Base-by-base conservation (phyloP, 2,113 vertebrate species). In the Xenotilapia flavipinnis region DNA sequence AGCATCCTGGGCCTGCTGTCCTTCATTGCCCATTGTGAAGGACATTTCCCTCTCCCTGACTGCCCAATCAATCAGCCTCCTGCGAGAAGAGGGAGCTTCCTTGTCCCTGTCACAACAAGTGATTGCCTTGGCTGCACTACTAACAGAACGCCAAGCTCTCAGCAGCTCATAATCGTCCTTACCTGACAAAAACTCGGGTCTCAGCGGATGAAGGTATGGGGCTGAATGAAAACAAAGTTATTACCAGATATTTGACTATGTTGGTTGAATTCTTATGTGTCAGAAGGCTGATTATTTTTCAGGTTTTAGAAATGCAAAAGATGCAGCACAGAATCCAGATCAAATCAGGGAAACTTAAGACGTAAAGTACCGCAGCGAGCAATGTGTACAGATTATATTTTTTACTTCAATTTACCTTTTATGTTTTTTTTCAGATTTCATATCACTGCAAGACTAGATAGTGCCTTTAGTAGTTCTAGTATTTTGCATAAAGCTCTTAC, bases 41-140 rank as follows among this genome's bases (percentile, higher is more conserved):
- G 95, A 93, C 95, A 82, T 88, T 91, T 89, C 82, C 87, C 68
- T 91, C 81, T 87, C 92, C 84, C 85, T 93, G 93, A 95, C 94
- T 93, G 90, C 81, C 90, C 93, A 94, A 95, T 96, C 96, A 96
- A 96, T 96, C 95, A 95, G 92, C 90, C 87, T 90, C 92, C 90
- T 92, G 91, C 83, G 85, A 88, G 89, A 89, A 92, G 91, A 91
- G 92, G 86, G 85, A 86, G 90, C 92, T 89, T 94, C 94, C 93
- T 91, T 91, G 93, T 95, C 92, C 93, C 89, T 92, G 92, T 95
- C 94, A 95, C 90, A 92, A 92, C 89, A 92, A 91, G 89, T 94
- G 93, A 94, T 94, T 94, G 92, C 91, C 83, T 89, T 47, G 70
- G 90, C 91, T 91, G 90, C 93, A 90, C 77, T 84, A 85, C 82